Evolutionary conservation across 2,113 vertebrate species (phyloP), one percentile per base, ranked within the genome.

Genomic region (Lamprologus ornatipinnis): DNA sequence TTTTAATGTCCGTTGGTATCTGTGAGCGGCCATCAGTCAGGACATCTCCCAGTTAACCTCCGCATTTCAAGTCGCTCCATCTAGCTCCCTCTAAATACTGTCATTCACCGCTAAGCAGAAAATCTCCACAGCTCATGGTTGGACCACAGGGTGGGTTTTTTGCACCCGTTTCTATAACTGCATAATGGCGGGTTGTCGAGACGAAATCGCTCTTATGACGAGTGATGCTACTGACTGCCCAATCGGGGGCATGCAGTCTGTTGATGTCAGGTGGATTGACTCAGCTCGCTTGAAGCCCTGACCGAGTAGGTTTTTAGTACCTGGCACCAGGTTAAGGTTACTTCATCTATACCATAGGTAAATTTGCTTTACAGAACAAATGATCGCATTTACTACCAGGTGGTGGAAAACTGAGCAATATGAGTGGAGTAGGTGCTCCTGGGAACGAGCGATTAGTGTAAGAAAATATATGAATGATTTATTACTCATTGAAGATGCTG

Each of bases 91-190:
- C 60, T 65, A n/a, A 65, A 65, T 35, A n/a, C 60, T 65, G 2
- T 65, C 1, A 12, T 65, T 65, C 31, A 63, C 10, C 3, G 1
- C 60, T 65, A 65, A 19, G 55, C 23, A 57, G 1, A 28, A 14
- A 26, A 57, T 14, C 0, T 57, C 12, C 0, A 0, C 21, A 26
- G 54, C 54, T 57, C 23, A 26, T 3, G 55, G 55, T 28, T 8
- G 23, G 12, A 15, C 9, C 58, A 35, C 60, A 35, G 17, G 31
- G 60, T 12, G 3, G 31, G 9, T 63, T 63, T 63, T 63, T 63
- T 63, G 31, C 31, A 63, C 6, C 31, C 3, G 3, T n/a, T 35
- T 65, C 17, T 65, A 5, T 7, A 35, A 65, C 4, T 35, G 17
- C 60, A n/a, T 65, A 65, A 65, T n/a, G 13, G 4, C 1, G 2